Percentiles rank a stretch among this genome's conserved stretches.
Evolutionary conservation across 2,888 invertebrate genomes (phyloP).

Genomic region (Portevinia maculata): DNA sequence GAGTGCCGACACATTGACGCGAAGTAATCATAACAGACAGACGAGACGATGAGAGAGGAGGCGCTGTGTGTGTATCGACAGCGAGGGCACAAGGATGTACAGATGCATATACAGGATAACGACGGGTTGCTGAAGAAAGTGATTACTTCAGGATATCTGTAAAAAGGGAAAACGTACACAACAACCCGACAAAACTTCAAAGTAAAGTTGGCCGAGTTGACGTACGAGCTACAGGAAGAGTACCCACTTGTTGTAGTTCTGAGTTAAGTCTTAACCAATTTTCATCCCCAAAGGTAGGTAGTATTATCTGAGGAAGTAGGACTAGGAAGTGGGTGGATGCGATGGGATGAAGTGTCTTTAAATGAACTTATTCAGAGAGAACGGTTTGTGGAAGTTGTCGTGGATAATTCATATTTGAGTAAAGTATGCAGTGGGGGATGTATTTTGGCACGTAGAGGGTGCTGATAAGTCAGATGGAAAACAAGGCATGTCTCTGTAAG

Average conservation of each 20-base stretch:
- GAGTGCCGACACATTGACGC: conserved; percentile 70
- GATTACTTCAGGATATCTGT: conserved; percentile 42
- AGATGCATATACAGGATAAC: conserved; percentile 4
- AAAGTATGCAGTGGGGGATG: too few relatives aligned
- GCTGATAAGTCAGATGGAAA: too few relatives aligned
- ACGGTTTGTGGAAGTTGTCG: not conserved
- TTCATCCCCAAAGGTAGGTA: not conserved
- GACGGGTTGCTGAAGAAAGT: conserved; percentile 27
- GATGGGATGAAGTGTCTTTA: not conserved
- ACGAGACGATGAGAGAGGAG: conserved; percentile 44
- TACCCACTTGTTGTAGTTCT: conserved; percentile 1
- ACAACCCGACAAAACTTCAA: conserved; percentile 44
- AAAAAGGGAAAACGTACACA: conserved; percentile 2
- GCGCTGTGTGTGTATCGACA: not conserved
- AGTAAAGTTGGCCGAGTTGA: conserved; percentile 43
- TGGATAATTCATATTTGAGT: too few relatives aligned
- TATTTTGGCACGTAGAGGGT: too few relatives aligned
- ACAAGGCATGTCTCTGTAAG: too few relatives aligned
- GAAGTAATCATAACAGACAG: conserved; percentile 67
- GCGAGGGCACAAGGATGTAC: not conserved
- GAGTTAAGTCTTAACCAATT: conserved; percentile 11
- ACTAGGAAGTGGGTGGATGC: not conserved
- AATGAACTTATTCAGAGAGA: not conserved
- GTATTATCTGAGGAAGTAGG: not conserved
- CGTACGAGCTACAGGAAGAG: not conserved